These are phyloP conservation scores for Porites divaricata DNA, from an alignment of 92 coral and sea anemone species.

Conservation along the genomic window DNA sequence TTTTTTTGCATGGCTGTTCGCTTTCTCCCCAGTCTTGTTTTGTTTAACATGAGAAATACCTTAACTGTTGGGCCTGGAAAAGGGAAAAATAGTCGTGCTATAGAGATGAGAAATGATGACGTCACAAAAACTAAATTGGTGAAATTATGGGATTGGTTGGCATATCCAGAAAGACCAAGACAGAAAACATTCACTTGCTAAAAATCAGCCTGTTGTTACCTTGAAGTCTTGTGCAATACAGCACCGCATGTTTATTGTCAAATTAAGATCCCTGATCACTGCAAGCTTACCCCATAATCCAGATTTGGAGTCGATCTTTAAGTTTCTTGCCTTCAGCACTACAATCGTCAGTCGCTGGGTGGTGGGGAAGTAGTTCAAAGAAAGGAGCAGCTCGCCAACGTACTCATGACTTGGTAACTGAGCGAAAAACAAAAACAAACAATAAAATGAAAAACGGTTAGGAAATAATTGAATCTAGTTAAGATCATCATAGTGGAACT, in stretches of 20 bases:
- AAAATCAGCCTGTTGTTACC: no score
- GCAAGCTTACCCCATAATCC: constrained; percentile 91
- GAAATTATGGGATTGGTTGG: no score
- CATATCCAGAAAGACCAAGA: no score
- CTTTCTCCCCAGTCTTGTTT: constrained; percentile 87
- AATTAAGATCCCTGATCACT: no score
- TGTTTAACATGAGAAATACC: constrained; percentile 86
- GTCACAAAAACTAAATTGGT: no score
- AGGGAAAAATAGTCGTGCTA: not conserved
- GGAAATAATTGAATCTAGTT: not conserved
- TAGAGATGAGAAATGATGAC: no score
- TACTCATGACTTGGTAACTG: constrained; percentile 62
- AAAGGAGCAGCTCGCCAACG: constrained; percentile 90
- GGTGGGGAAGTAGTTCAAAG: constrained; percentile 96
- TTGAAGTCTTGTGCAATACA: no score
- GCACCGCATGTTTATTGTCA: no score
- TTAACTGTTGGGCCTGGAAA: constrained; percentile 84
- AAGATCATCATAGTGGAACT: not conserved
- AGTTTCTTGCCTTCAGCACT: constrained; percentile 85
- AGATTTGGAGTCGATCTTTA: constrained; percentile 78
- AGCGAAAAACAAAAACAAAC: not conserved
- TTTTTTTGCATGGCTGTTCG: constrained; percentile 94
- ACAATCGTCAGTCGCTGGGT: constrained; percentile 95
- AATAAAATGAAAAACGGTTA: not conserved
- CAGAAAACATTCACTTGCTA: no score